Evolutionary conservation across 2,113 vertebrate genomes (phyloP), one percentile per base, ranked within the genome.

Genomic region (Caranx melampygus): DNA sequence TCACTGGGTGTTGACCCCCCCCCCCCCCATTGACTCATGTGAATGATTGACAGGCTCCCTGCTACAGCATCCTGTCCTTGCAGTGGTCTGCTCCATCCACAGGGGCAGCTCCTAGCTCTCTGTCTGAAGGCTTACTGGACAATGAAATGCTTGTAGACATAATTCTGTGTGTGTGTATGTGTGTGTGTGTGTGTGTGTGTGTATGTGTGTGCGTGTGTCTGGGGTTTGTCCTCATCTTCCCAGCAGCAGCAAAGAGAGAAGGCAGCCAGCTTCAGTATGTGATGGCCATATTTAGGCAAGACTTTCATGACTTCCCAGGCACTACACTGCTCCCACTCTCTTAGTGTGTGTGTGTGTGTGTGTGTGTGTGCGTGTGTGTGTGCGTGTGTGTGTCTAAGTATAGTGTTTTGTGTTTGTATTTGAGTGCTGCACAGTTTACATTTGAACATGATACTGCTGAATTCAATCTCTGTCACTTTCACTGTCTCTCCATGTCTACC

Each of bases 231-330:
- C 62, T 82, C 82, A 63, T 81, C 78, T 59, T 91, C 86, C 69
- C 78, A 83, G 83, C 77, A 63, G 70, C 65, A 76, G 78, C 78
- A 75, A 58, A 40, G 74, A 75, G 74, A 78, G 77, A 59, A 87
- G 67, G 82, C 78, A 79, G 82, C 79, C 82, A 61, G 89, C 77
- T 84, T 66, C 72, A 77, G 76, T 77, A 31, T 79, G 75, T 13
- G 64, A 92, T 94, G 84, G 62, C 94, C 93, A 92, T 95, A 94
- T 95, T 92, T 94, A 93, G 94, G 90, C 92, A 93, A 83, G 71
- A 88, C 66, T 79, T 87, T 86, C 84, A 82, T 82, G 88, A 86
- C 81, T 89, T 85, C 88, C 77, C 89, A 90, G 75, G 82, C 77
- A 75, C 76, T 66, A 35, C 59, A 55, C 73, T 16, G 35, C 76